Evolutionary conservation across 2,797 vertebrate species (phyloP).

Genomic region (Sebastes cheni): DNA sequence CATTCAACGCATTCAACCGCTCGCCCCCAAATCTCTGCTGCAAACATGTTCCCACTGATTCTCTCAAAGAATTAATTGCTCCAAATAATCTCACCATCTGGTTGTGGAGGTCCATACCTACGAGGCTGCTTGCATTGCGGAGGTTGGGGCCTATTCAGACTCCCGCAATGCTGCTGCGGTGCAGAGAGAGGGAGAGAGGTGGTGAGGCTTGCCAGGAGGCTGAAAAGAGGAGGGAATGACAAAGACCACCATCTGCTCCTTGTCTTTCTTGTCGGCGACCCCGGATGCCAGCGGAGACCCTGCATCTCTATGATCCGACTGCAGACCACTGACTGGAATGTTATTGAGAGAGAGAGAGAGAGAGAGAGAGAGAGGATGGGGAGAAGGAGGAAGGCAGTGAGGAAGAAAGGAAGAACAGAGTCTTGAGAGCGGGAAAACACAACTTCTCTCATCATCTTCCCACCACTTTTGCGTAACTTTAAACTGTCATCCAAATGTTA

Average conservation of each 20-base stretch:
- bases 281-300: conserved; percentile 84
- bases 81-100: conserved; percentile 99
- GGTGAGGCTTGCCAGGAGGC: conserved; percentile 82
- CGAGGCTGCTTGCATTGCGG: conserved; percentile 87
- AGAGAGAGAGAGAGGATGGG: conserved; percentile 79
- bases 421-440: conserved; percentile 87
- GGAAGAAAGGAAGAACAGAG: conserved; percentile 4
- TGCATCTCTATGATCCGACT: conserved; percentile 93
- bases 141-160: conserved; percentile 90
- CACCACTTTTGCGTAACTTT: conserved; percentile 47
- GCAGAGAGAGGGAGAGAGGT: conserved; percentile 63
- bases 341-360: conserved; percentile 85
- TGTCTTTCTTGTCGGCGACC: conserved; percentile 93
- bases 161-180: conserved; percentile 56
- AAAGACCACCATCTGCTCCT: conserved; percentile 98
- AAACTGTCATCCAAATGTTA: conserved; percentile 20
- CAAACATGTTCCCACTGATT: conserved; percentile 96
- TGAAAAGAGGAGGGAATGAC: conserved; percentile 92
- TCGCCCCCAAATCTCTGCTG: conserved; percentile 88
- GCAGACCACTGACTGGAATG: conserved; percentile 90
- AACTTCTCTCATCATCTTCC: conserved; percentile 27
- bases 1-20: conserved; percentile 74
- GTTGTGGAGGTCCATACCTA: conserved; percentile 94
- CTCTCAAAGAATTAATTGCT: conserved; percentile 99
- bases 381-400: conserved; percentile 32